These are phyloP conservation scores for Tetrapedia diversipes DNA, from an alignment of 2,888 invertebrate genomes.

Conservation along the genomic window DNA sequence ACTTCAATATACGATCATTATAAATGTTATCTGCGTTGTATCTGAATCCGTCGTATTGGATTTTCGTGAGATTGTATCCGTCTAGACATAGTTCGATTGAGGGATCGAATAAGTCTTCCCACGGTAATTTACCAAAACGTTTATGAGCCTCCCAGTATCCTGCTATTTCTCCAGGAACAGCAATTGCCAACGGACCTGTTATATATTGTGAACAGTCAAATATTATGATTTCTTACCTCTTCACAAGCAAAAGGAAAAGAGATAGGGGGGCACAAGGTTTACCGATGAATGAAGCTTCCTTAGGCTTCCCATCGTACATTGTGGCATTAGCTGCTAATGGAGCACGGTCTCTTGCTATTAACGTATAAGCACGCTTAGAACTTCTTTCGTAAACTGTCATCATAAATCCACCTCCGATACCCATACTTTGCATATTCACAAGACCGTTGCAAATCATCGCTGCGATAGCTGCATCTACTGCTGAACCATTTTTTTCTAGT, in stretches of 20 bases:
- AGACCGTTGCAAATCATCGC: constrained; percentile 93
- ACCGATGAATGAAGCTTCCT: constrained; percentile 51
- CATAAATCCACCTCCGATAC: constrained; percentile 95
- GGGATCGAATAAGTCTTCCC: constrained; percentile 91
- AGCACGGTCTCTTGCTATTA: constrained; percentile 91
- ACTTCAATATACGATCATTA: constrained; percentile 86
- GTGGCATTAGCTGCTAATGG: constrained; percentile 87
- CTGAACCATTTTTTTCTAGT: constrained; percentile 88
- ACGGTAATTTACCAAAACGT: constrained; percentile 90
- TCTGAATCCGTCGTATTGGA: constrained; percentile 86
- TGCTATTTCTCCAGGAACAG: constrained; percentile 93
- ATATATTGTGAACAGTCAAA: not conserved
- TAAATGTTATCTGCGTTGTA: constrained; percentile 84
- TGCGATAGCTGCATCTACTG: constrained; percentile 93
- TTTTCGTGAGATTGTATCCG: constrained; percentile 89
- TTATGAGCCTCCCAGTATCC: constrained; percentile 93
- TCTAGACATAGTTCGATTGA: constrained; percentile 90
- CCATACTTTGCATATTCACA: constrained; percentile 92
- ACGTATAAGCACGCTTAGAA: constrained; percentile 85
- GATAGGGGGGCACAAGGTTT: not conserved
- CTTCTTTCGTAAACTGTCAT: constrained; percentile 90
- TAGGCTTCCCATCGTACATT: constrained; percentile 85
- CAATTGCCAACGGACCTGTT: constrained; percentile 88
- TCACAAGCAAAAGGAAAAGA: too few relatives aligned
- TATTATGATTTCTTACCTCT: not conserved